These are phyloP conservation scores for Smutsia temminckii DNA, from an alignment of 2,797 vertebrate genomes.

Conservation along the genomic window DNA sequence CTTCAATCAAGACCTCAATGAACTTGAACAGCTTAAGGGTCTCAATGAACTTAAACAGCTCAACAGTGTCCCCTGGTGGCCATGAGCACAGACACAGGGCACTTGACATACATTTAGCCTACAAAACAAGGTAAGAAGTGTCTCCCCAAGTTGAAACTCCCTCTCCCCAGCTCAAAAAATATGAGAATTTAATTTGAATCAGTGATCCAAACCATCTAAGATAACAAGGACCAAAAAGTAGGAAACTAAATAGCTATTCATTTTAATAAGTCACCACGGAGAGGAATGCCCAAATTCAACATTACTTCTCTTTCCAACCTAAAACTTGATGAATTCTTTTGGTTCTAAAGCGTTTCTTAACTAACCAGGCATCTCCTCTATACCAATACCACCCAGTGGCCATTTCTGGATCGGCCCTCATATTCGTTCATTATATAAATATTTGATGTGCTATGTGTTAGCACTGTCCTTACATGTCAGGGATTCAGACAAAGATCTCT, in stretches of 20 bases:
- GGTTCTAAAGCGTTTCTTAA: neutral
- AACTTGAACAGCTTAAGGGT: too few species aligned
- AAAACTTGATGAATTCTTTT: neutral
- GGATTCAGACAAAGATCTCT: neutral
- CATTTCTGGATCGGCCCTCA: neutral
- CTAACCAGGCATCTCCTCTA: neutral
- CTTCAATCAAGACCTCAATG: neutral
- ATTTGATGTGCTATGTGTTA: neutral
- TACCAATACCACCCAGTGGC: neutral
- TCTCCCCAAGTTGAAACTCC: neutral
- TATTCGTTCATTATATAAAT: neutral
- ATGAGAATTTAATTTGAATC: neutral
- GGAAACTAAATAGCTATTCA: neutral
- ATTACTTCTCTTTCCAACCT: neutral
- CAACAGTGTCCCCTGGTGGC: constrained; percentile 79
- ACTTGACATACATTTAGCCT: neutral
- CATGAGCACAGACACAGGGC: neutral
- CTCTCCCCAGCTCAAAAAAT: neutral
- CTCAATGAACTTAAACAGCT: constrained; percentile 40
- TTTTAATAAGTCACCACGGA: neutral
- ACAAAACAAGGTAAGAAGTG: neutral
- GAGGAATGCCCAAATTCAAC: neutral
- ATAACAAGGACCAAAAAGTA: neutral
- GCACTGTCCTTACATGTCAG: neutral
- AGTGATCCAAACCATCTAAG: neutral